Evolutionary conservation across 2,888 invertebrate species (phyloP), one percentile per base, ranked within the genome.

Genomic region (Kryphioiulus occultus): DNA sequence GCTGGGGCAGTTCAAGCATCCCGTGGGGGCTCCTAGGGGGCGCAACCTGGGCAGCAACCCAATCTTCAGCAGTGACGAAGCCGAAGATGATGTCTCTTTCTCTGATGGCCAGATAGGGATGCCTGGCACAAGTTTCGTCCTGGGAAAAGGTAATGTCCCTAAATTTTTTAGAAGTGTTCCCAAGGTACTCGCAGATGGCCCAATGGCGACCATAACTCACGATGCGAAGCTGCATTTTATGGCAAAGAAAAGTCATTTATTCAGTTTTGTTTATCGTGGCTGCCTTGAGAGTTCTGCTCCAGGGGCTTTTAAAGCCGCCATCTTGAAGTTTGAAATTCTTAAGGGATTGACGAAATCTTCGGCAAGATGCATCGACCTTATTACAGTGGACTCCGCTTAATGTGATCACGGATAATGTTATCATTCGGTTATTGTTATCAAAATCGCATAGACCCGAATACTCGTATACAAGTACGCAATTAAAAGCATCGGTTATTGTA

Each of bases 31-130:
- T n/a, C n/a, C 59, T n/a, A n/a, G 59, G 59, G 59, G 59, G 0
- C 47, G 47, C 47, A 5, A 47, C 17, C 2, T 47, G 47, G 47
- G 47, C 1, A 47, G 15, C 47, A 59, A n/a, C 4, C 19, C 59
- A n/a, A 2, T n/a, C 59, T n/a, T n/a, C 59, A 59, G 59, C 59
- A 59, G 59, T n/a, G 59, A 59, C 22, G n/a, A 59, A 59, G 59
- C 92, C 86, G 92, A 93, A 88, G 92, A 91, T 87, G 91, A 92
- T 89, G 92, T 92, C 89, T 92, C 92, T 90, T 91, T 92, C 90
- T 90, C 92, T 90, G 92, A 92, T 32, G 85, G 88, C 19, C 88
- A 90, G 90, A 87, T 88, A 39, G 85, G 59, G 2, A n/a, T n/a
- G 59, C 59, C 15, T 3, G 59, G 89, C 87, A 89, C 89, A 87